phyloP scores from a whole-genome alignment of 2,113 vertebrate genomes.

The Galbula dea region DNA sequence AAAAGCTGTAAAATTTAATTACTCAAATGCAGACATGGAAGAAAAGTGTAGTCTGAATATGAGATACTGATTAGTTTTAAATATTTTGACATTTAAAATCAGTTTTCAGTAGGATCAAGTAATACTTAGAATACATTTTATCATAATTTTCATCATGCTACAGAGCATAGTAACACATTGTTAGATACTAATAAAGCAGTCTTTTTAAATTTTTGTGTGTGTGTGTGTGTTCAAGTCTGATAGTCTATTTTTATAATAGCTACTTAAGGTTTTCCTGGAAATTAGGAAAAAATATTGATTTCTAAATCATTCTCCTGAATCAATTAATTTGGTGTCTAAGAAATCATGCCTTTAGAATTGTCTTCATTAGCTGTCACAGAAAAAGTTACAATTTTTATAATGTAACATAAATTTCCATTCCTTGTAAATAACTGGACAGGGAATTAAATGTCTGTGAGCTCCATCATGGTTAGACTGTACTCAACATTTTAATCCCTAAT shows the following conservation, averaged over 20 bases:
- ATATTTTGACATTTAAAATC: constrained; percentile 54
- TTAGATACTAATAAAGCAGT: background rate
- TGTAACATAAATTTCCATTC: background rate
- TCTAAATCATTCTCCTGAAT: background rate
- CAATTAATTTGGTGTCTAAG: background rate
- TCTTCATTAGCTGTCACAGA: background rate
- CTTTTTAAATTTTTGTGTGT: background rate
- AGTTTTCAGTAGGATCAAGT: background rate
- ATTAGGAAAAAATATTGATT: background rate
- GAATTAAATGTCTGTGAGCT: background rate
- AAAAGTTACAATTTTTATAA: background rate
- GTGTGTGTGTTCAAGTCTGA: background rate
- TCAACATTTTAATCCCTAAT: background rate
- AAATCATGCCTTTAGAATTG: background rate
- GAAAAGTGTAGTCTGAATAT: constrained; percentile 4
- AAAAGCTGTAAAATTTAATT: constrained; percentile 64
- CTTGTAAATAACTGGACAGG: background rate
- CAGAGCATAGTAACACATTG: background rate
- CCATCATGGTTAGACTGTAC: background rate
- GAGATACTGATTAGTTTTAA: constrained; percentile 37
- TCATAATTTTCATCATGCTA: background rate
- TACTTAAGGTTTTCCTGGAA: background rate
- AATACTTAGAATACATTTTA: background rate
- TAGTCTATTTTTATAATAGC: background rate
- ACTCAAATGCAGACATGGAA: constrained; percentile 18